A percentile compares a stretch with the other conserved stretches of the same genome.
These are phyloP conservation scores for Sinohyriopsis cumingii DNA, from an alignment of 2,888 invertebrate genomes.

Conservation along the genomic window DNA sequence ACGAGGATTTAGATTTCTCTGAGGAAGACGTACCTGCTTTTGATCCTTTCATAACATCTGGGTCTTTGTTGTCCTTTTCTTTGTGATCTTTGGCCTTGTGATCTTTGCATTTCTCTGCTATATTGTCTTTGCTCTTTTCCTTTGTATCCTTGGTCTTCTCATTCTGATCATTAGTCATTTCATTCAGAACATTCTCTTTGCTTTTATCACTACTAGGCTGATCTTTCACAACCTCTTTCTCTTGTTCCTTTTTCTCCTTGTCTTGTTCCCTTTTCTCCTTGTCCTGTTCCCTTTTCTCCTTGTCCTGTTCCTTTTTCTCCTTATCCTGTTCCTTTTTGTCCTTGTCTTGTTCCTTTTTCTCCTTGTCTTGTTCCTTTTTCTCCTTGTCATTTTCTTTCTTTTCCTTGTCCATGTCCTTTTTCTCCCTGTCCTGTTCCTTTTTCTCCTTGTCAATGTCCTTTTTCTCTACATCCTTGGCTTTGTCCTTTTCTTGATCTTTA, in stretches of 20 bases:
- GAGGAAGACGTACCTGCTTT: slow-evolving; percentile 17
- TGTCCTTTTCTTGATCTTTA: slow-evolving; percentile 19
- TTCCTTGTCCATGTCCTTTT: slow-evolving; percentile 30
- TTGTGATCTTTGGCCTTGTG: slow-evolving; percentile 29
- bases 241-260: slow-evolving; percentile 10
- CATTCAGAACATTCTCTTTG: slow-evolving; percentile 2
- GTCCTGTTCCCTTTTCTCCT: slow-evolving; percentile 36
- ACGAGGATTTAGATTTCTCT: slow-evolving; percentile 9
- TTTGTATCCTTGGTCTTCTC: slow-evolving; percentile 17
- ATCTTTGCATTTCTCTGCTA: slow-evolving; percentile 36
- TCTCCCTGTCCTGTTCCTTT: slow-evolving; percentile 37
- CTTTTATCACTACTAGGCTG: not conserved
- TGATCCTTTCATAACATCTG: slow-evolving; percentile 29
- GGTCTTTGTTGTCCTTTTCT: slow-evolving; percentile 37
- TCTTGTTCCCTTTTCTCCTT: slow-evolving; percentile 25
- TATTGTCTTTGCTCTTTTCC: slow-evolving; percentile 7
- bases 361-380: slow-evolving; percentile 1
- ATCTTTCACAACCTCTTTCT: not conserved
- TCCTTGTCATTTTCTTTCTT: slow-evolving; percentile 6
- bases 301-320: slow-evolving; percentile 27
- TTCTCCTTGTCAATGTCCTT: slow-evolving; percentile 21
- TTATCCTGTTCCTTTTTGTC: slow-evolving; percentile 38
- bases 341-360: slow-evolving; percentile 26
- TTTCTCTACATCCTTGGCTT: slow-evolving; percentile 43
- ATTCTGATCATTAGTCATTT: slow-evolving; percentile 10